phyloP scores from a whole-genome alignment of 2,797 vertebrate genomes.

The Anguilla marmorata region DNA sequence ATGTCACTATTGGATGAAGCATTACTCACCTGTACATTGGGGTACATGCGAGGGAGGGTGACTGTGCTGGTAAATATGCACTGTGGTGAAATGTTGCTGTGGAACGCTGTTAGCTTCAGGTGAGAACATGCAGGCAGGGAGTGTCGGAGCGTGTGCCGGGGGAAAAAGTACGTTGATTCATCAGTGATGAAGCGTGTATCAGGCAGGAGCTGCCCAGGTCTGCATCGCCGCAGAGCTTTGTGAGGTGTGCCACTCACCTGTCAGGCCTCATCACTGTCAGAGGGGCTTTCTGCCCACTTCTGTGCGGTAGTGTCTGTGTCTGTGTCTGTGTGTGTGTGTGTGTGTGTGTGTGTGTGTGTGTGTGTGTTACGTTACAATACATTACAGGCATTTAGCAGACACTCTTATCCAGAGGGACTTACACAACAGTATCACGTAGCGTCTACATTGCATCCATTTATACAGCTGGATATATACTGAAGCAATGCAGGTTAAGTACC shows the following conservation, averaged over 20 bases:
- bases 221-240: not conserved
- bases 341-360: conserved; percentile 5
- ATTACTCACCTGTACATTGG: not conserved
- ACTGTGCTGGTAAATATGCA: conserved; percentile 18
- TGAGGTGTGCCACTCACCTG: not conserved
- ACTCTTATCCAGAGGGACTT: not conserved
- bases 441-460: too few relatives aligned
- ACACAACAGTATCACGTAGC: too few relatives aligned
- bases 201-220: not conserved
- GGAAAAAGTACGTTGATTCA: conserved; percentile 18
- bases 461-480: too few relatives aligned
- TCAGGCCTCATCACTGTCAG: not conserved
- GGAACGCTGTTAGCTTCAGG: conserved; percentile 9
- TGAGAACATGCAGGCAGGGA: conserved; percentile 28
- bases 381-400: too few relatives aligned
- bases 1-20: not conserved
- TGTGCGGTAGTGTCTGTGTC: not conserved
- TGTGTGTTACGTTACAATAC: too few relatives aligned
- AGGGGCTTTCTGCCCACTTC: not conserved
- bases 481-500: too few relatives aligned
- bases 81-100: not conserved
- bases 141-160: not conserved
- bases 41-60: not conserved
- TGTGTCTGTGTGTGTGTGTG: conserved; percentile 12
- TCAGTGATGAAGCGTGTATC: not conserved